Percentiles rank a stretch among this genome's conserved stretches.
Conservation (phyloP, 2,888 invertebrate species). For the Strigamia crassipes region DNA sequence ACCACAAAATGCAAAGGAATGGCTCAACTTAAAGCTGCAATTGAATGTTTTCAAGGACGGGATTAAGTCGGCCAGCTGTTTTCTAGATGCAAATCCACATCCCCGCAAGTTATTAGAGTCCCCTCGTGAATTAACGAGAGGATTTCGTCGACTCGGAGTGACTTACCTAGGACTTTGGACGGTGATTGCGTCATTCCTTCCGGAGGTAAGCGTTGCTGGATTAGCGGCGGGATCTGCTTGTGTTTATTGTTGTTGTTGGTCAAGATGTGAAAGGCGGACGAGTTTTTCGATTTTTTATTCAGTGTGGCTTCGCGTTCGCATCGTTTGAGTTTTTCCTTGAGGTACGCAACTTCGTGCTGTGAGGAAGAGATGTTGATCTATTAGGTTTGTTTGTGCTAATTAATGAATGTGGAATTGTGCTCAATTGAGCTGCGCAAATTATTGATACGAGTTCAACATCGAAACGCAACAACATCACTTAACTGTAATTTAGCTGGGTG, state of each 20-base stretch:
- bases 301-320: conserved; percentile 51
- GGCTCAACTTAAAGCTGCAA: background rate
- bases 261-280: background rate
- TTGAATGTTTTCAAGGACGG: background rate
- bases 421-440: no score
- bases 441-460: no score
- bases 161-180: conserved; percentile 44
- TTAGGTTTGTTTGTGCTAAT: background rate
- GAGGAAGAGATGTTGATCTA: background rate
- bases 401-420: no score
- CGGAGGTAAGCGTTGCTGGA: conserved; percentile 19
- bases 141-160: no score
- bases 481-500: background rate
- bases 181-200: conserved; percentile 44
- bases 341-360: conserved; percentile 54
- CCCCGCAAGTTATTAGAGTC: background rate
- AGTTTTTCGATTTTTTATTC: conserved; percentile 45
- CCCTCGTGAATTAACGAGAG: no score
- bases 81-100: background rate
- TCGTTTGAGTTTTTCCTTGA: conserved; percentile 54
- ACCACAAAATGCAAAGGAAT: background rate
- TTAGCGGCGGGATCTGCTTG: background rate
- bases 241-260: background rate
- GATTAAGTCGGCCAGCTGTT: no score
- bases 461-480: no score